phyloP scores from a whole-genome alignment of 2,113 vertebrate species.

The Barnardius zonarius region DNA sequence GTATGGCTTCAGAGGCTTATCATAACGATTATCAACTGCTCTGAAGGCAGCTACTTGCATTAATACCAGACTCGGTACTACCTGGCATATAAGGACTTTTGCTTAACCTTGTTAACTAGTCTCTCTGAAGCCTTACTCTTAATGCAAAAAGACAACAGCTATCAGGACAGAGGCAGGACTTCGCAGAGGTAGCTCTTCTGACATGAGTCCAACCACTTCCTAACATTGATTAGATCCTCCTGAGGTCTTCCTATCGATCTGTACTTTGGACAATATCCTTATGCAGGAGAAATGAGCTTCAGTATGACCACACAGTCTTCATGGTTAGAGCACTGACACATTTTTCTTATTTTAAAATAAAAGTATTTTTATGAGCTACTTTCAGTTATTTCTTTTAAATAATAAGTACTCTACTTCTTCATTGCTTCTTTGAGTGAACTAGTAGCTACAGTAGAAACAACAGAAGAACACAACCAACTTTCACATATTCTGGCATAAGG shows the following conservation, averaged over 20 bases:
- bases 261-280: not conserved
- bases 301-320: not conserved
- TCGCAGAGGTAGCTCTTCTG: not conserved
- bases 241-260: not conserved
- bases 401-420: not conserved
- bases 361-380: not conserved
- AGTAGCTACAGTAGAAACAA: not conserved
- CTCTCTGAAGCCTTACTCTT: not conserved
- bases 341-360: not conserved
- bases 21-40: not conserved
- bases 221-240: not conserved
- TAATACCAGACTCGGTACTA: not conserved
- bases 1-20: not conserved
- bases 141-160: not conserved
- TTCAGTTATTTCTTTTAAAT: not conserved
- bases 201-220: not conserved
- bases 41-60: not conserved
- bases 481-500: not conserved
- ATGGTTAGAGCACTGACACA: not conserved
- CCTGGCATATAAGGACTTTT: not conserved
- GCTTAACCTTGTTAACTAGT: not conserved
- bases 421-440: not conserved
- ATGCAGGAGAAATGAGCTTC: not conserved
- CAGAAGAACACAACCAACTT: not conserved
- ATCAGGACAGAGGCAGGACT: not conserved